Evolutionary conservation across 2,888 invertebrate genomes (phyloP), one percentile per base, ranked within the genome.

Genomic region (Dioctria linearis): DNA sequence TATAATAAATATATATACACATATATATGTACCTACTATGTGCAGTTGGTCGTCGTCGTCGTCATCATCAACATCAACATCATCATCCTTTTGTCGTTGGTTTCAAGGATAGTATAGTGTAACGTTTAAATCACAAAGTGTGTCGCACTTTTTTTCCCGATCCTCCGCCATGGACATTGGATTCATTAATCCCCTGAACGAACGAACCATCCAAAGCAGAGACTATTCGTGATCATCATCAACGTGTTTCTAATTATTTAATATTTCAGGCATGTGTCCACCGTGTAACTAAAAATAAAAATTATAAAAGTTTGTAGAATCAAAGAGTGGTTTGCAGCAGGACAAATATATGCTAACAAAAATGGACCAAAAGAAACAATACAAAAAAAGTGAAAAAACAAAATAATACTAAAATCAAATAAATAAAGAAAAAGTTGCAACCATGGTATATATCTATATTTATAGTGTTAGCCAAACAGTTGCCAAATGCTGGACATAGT

Each of bases 261-360:
- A 79, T 79, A 79, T 79, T 79, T 79, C 67, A 79, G 57, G 67
- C 79, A 79, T 79, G 79, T 67, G 59, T 66, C 67, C 42, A 65
- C 49, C 51, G 78, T 79, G 67, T 65, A 78, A 61, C 54, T 61
- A 61, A 75, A 61, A 75, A 75, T 75, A 42, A 40, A 67, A 67
- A 37, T 49, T 46, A 67, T 49, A 49, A 40, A 65, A 65, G 42
- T 25, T 25, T 25, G 25, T 25, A 25, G 25, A 25, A 25, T 25
- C 25, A 25, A 25, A 25, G 1, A 25, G 25, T 25, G 25, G 25
- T 25, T 25, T 25, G 25, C 25, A 25, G 25, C 0, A 25, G 1
- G 25, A 1, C 54, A 54, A 8, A 43, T 40, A n/a, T 11, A 42
- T 65, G 5, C 4, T n/a, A 3, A 13, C 25, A 25, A 67, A 46